Percentiles rank a stretch among this genome's conserved stretches.
These are phyloP conservation scores for Neogobius melanostomus DNA, from an alignment of 2,113 vertebrate species.

Conservation along the genomic window DNA sequence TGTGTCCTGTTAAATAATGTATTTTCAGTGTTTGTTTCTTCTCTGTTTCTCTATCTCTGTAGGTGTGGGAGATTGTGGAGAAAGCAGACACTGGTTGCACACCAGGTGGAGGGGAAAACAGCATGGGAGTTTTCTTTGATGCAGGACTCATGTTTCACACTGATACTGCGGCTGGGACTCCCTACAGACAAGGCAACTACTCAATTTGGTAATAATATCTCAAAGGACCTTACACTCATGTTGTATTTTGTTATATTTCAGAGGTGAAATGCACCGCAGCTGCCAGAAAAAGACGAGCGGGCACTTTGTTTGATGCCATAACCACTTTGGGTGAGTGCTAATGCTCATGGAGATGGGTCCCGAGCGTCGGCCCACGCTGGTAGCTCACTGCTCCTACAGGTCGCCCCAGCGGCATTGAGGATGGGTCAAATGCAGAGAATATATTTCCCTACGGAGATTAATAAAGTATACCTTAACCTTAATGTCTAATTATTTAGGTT, in stretches of 20 bases:
- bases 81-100: slow-evolving; percentile 79
- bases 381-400: no score
- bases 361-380: no score
- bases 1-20: not conserved
- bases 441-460: no score
- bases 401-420: no score
- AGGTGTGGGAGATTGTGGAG: slow-evolving; percentile 82
- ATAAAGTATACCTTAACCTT: no score
- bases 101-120: slow-evolving; percentile 74
- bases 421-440: no score
- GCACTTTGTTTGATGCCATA: slow-evolving; percentile 54
- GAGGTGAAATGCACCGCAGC: slow-evolving; percentile 61
- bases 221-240: not conserved
- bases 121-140: slow-evolving; percentile 74
- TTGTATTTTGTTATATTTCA: slow-evolving; percentile 34
- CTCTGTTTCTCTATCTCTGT: no score
- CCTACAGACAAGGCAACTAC: slow-evolving; percentile 67
- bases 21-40: not conserved
- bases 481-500: not conserved
- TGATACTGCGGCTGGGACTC: slow-evolving; percentile 51
- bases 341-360: no score
- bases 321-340: slow-evolving; percentile 52
- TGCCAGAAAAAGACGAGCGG: slow-evolving; percentile 40
- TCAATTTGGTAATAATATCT: not conserved
- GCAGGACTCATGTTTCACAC: slow-evolving; percentile 75